These are phyloP conservation scores for Hylaeus volcanicus DNA, from an alignment of 1,140 invertebrate species.

Conservation along the genomic window DNA sequence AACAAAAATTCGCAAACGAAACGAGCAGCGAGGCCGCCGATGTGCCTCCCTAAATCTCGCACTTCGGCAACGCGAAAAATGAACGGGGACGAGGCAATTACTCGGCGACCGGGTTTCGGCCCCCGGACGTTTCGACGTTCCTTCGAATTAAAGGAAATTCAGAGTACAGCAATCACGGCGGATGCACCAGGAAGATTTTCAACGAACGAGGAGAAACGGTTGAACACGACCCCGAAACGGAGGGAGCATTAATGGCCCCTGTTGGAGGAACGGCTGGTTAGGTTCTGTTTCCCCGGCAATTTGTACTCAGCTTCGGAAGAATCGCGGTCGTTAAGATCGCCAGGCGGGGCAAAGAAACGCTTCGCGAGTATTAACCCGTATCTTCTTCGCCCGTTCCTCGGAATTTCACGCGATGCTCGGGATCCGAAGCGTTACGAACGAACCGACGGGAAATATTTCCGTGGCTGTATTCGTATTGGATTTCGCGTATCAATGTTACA, in stretches of 20 bases:
- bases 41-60: neutral
- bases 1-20: neutral
- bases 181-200: neutral
- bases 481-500: neutral
- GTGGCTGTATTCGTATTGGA: neutral
- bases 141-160: neutral
- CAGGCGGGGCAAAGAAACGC: constrained; percentile 28
- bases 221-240: neutral
- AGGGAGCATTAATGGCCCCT: constrained; percentile 1
- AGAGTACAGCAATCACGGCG: neutral
- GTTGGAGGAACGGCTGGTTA: constrained; percentile 2
- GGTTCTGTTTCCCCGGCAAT: constrained; percentile 30
- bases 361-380: constrained; percentile 27
- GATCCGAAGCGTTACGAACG: neutral
- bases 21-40: neutral
- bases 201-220: constrained; percentile 6
- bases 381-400: neutral
- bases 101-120: neutral
- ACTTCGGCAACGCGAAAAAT: too few species aligned
- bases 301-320: constrained; percentile 30
- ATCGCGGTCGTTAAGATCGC: constrained; percentile 44
- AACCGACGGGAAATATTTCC: neutral
- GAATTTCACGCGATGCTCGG: neutral
- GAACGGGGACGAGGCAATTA: neutral
- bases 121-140: neutral